Evolutionary conservation across 2,888 invertebrate genomes (phyloP).

Genomic region (Physocephala rufipes): DNA sequence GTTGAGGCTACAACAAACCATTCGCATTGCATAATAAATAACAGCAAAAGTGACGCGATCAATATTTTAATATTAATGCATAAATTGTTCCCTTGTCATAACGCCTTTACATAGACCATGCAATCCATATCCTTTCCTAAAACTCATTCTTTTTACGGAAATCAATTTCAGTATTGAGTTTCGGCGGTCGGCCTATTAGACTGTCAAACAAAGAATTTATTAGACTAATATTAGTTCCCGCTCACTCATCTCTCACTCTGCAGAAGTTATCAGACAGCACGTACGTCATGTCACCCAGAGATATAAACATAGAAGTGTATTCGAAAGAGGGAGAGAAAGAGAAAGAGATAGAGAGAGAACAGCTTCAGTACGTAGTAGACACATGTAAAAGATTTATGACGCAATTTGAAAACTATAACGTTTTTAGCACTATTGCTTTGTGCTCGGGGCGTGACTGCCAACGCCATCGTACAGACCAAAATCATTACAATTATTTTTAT

Average conservation of each 20-base stretch:
- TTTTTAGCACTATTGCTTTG: no score
- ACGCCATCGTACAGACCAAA: no score
- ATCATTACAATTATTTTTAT: no score
- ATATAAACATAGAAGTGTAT: no score
- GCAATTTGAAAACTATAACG: neutral
- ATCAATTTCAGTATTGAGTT: slow-evolving; percentile 31
- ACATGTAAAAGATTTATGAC: slow-evolving; percentile 2
- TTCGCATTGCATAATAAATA: slow-evolving; percentile 25
- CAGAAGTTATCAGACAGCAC: no score
- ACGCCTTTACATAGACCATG: slow-evolving; percentile 1
- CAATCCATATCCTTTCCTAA: neutral
- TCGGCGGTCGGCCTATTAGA: slow-evolving; percentile 11
- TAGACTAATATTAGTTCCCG: slow-evolving; percentile 20
- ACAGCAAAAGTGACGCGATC: slow-evolving; percentile 32
- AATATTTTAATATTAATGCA: slow-evolving; percentile 22
- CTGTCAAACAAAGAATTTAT: slow-evolving; percentile 21
- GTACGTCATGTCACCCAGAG: no score
- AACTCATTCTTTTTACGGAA: neutral
- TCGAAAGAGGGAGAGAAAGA: neutral
- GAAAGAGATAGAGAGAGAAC: neutral
- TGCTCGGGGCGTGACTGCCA: no score
- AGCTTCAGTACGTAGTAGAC: neutral
- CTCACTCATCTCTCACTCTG: no score
- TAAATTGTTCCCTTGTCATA: slow-evolving; percentile 36
- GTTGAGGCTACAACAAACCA: neutral